Evolutionary conservation across 2,113 vertebrate species (phyloP), one percentile per base, ranked within the genome.

Genomic region (Thunnus maccoyii): DNA sequence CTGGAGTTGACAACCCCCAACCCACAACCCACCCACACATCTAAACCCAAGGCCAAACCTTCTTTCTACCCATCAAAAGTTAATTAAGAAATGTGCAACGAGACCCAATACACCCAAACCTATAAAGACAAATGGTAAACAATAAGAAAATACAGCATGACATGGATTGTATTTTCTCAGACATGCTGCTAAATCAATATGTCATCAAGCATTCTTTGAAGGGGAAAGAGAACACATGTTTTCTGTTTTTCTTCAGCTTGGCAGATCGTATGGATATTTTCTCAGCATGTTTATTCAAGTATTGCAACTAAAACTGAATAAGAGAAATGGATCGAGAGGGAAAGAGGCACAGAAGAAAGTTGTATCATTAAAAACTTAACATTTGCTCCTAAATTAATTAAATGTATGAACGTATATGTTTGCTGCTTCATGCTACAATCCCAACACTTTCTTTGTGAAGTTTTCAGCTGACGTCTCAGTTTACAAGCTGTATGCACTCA

Each of bases 1-100:
- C 75, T 56, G 27, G 22, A 50, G 65, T 27, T 68, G 50, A 65
- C 52, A 65, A 20, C 48, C 22, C 16, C 76, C 36, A 41, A 41
- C 36, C 36, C 8, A 7, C 25, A 64, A 67, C 67, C 81, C 71
- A 67, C 76, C 32, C 41, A 66, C 48, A 52, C 9, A 41, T 9
- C 56, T 77, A 9, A 58, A 64, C 32, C 17, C 57, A 58, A 51
- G 48, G 56, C 36, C 5, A 65, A 51, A 41, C 15, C 41, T 13
- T 71, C 30, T 47, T 8, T 67, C 5, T 11, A 14, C 14, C 47
- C 57, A 80, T 85, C 80, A 80, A 46, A 72, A 78, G 76, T 76
- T 66, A 88, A 90, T 93, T 88, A 89, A 88, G 81, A 88, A 84
- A 87, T 87, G 82, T 72, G 55, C 65, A 88, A 47, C 6, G 30